Conservation (phyloP, 2,888 invertebrate genomes). For the Scaptodrosophila latifasciaeformis region DNA sequence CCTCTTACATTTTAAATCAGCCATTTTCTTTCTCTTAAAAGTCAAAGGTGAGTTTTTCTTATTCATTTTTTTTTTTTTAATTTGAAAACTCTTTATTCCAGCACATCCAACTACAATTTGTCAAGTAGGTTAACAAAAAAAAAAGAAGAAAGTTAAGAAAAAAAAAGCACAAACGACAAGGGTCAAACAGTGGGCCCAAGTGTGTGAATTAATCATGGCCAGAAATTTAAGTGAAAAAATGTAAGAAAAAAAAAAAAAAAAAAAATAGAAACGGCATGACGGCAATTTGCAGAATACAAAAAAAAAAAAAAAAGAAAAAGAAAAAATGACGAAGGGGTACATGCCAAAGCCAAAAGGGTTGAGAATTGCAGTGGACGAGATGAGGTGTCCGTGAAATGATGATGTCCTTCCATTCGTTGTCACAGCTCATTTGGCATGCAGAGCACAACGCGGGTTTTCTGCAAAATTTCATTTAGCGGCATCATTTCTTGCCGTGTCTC, state of each 20-base stretch:
- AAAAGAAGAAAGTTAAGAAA: slow-evolving; percentile 17
- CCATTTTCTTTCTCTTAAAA: no score
- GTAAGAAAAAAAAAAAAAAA: slow-evolving; percentile 7
- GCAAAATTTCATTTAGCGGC: slow-evolving; percentile 44
- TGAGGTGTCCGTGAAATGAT: slow-evolving; percentile 8
- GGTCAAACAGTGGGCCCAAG: slow-evolving; percentile 20
- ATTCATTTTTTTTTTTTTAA: no score
- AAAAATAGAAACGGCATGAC: slow-evolving; percentile 53
- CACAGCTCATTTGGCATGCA: slow-evolving; percentile 63
- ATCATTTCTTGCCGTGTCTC: slow-evolving; percentile 53
- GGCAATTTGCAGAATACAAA: slow-evolving; percentile 54
- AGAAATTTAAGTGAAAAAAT: slow-evolving; percentile 56
- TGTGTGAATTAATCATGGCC: slow-evolving; percentile 58
- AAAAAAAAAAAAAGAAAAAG: slow-evolving; percentile 36
- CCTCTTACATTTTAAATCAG: no score
- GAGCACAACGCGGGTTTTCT: slow-evolving; percentile 45
- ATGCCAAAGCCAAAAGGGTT: slow-evolving; percentile 48
- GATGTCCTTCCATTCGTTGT: slow-evolving; percentile 23
- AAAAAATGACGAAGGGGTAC: slow-evolving; percentile 30
- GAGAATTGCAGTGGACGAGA: not conserved
- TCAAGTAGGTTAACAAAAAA: slow-evolving; percentile 27
- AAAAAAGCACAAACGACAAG: slow-evolving; percentile 8
- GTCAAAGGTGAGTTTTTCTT: not conserved
- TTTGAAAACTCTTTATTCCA: slow-evolving; percentile 2
- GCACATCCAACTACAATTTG: slow-evolving; percentile 38